Evolutionary conservation across 1,140 invertebrate genomes (phyloP), one percentile per base, ranked within the genome.

Genomic region (Pogonomyrmex barbatus): DNA sequence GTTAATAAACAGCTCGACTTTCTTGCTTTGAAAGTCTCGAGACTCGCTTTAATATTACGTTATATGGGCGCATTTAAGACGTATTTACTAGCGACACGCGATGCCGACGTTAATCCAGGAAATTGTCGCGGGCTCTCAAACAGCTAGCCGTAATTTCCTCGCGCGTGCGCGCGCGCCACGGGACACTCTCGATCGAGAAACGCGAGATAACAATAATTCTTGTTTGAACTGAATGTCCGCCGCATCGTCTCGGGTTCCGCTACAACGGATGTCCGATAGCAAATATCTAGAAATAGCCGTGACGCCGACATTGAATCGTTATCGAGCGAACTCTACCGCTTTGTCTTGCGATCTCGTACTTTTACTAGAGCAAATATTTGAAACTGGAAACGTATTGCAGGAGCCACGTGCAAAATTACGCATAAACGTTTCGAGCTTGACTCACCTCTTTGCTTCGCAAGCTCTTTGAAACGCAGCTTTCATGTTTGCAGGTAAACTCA

Each of bases 191-290:
- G 62, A 78, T 52, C 36, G 62, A 89, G 71, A 89, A 78, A 83
- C 84, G 39, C 45, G 58, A 89, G 88, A 87, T 89, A 89, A 87
- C 85, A 89, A 89, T 89, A 71, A 89, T 54, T 85, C 88, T 87
- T 83, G 77, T 89, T 83, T 89, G 50, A 33, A 67, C 33, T 52
- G 60, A 39, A 58, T 78, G 4, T 50, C 36, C n/a, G 50, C 42
- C 30, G 33, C 30, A 12, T 52, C 75, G 73, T 82, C 88, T 89
- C 85, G 62, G 52, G 54, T 89, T 82, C 36, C 65, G 63, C 76
- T 77, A 36, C 42, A 78, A 39, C 88, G 88, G 88, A 89, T 89
- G 88, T 89, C 88, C 60, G 73, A 89, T 82, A 88, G 71, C 71
- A 88, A 75, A 87, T 89, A 89, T 89, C 88, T 87, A 60, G 79